Evolutionary conservation across 2,888 invertebrate species (phyloP).

Genomic region (Catocala fraxini): DNA sequence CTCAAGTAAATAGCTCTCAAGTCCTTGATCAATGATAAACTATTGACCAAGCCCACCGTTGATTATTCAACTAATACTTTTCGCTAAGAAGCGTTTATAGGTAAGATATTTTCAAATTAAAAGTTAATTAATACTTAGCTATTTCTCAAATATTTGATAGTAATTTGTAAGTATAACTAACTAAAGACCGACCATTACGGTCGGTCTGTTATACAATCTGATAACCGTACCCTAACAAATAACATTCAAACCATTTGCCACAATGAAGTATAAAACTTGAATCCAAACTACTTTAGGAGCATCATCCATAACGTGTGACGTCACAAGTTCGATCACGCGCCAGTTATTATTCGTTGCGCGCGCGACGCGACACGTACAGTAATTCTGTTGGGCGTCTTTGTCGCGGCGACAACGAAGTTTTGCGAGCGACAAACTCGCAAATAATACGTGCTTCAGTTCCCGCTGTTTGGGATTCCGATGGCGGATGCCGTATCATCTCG

Average conservation of each 20-base stretch:
- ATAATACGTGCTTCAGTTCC: conserved; percentile 57
- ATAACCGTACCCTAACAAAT: no score
- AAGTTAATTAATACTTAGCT: no score
- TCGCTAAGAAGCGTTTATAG: no score
- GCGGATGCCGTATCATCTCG: conserved; percentile 55
- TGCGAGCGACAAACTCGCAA: conserved; percentile 57
- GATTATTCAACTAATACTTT: no score
- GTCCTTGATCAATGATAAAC: no score
- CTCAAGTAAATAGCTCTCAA: no score
- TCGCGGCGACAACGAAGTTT: conserved; percentile 53
- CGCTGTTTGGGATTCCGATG: conserved; percentile 53
- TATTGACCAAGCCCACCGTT: no score
- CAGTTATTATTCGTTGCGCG: conserved; percentile 48
- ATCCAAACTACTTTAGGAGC: background rate
- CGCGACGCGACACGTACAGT: conserved; percentile 54
- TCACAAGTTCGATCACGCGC: conserved; percentile 40
- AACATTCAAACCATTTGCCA: background rate
- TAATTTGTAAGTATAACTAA: no score
- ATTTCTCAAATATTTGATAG: no score
- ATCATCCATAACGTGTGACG: conserved; percentile 9
- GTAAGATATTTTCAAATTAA: no score
- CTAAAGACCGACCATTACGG: no score
- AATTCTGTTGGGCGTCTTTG: conserved; percentile 59
- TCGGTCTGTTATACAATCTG: no score
- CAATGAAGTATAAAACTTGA: background rate